phyloP scores from a whole-genome alignment of 37 sponge, comb jelly and placozoan genomes.

The Cladorhizidae sp. region DNA sequence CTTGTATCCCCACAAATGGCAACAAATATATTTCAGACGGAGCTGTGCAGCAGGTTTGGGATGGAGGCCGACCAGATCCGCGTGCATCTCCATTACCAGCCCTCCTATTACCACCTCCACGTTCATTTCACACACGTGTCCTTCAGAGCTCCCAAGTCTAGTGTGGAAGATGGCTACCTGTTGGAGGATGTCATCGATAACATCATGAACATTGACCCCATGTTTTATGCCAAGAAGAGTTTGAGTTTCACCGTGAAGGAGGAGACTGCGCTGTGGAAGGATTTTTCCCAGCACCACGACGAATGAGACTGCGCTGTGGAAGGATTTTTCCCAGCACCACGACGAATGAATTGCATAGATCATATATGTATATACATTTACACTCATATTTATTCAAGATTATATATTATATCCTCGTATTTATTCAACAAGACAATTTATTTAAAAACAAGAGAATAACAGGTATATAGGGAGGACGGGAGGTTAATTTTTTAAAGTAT shows the following conservation, averaged over 20 bases:
- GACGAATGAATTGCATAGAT: too few relatives aligned
- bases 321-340: background rate
- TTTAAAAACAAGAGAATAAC: too few relatives aligned
- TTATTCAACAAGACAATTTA: too few relatives aligned
- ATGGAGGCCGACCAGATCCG: slow-evolving; percentile 68
- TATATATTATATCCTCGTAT: too few relatives aligned
- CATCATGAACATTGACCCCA: slow-evolving; percentile 53
- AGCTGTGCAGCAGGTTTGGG: slow-evolving; percentile 60
- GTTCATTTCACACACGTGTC: slow-evolving; percentile 86
- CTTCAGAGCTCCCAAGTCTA: slow-evolving; percentile 65
- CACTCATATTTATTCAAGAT: too few relatives aligned
- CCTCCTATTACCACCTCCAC: slow-evolving; percentile 97
- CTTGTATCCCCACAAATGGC: too few relatives aligned
- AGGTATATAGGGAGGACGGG: too few relatives aligned
- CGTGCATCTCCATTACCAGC: slow-evolving; percentile 94
- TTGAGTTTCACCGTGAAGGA: slow-evolving; percentile 73
- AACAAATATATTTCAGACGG: too few relatives aligned
- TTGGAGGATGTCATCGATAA: slow-evolving; percentile 96
- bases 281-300: slow-evolving; percentile 15
- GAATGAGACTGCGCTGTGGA: background rate
- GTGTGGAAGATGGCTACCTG: slow-evolving; percentile 77
- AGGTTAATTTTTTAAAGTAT: too few relatives aligned
- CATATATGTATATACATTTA: too few relatives aligned
- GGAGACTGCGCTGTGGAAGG: background rate
- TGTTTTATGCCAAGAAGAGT: slow-evolving; percentile 81